A percentile compares a stretch with the other conserved stretches of the same genome.
Evolutionary conservation across 2,113 vertebrate species (phyloP).

Genomic region (Eurystomus gularis): DNA sequence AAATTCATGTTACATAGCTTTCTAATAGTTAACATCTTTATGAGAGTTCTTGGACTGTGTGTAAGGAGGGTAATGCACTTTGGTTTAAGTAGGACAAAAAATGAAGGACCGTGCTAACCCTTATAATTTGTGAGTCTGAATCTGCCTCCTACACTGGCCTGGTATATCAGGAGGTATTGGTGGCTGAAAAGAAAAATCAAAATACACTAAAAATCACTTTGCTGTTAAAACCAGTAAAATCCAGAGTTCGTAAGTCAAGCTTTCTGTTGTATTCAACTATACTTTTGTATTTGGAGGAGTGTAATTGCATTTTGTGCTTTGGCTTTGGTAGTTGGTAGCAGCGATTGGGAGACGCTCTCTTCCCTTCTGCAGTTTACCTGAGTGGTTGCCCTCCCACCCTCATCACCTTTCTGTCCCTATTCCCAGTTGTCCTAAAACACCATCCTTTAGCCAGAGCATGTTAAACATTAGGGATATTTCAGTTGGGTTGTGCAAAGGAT

Average conservation of each 20-base stretch:
- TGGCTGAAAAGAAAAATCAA: neutral
- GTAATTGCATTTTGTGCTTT: neutral
- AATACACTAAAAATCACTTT: neutral
- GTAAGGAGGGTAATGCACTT: neutral
- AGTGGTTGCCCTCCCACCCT: neutral
- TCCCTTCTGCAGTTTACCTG: neutral
- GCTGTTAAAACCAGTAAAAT: neutral
- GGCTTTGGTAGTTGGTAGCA: neutral
- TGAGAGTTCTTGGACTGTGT: neutral
- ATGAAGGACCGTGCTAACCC: neutral
- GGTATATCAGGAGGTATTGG: neutral
- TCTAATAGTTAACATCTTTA: neutral
- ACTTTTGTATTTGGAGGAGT: neutral
- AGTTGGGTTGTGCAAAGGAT: neutral
- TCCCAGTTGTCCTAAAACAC: neutral
- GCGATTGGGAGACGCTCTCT: neutral
- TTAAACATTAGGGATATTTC: neutral
- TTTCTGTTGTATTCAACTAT: neutral
- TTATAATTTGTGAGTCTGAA: neutral
- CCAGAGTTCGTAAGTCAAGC: neutral
- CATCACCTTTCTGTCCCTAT: neutral
- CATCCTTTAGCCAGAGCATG: neutral
- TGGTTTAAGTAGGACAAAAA: neutral
- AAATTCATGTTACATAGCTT: neutral
- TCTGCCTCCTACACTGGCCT: neutral